Evolutionary conservation across 2,888 invertebrate genomes (phyloP).

Genomic region (Alloplasta piceator): DNA sequence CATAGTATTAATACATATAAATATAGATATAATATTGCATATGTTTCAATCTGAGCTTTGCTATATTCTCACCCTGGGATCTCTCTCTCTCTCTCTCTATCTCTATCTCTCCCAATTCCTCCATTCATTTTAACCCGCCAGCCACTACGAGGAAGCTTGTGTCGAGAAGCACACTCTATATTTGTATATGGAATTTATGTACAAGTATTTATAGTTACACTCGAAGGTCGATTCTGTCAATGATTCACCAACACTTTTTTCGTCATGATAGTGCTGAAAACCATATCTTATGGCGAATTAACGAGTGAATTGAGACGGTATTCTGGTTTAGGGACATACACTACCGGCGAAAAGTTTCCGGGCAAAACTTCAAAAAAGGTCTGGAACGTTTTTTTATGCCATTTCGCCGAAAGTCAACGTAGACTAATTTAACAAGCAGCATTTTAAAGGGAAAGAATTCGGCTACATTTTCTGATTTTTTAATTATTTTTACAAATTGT

Average conservation of each 20-base stretch:
- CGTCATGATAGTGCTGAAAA: background rate
- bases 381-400: too few relatives aligned
- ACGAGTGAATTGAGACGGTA: too few relatives aligned
- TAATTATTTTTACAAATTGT: too few relatives aligned
- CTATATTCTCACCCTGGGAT: conserved; percentile 42
- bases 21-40: conserved; percentile 4
- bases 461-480: too few relatives aligned
- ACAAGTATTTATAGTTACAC: too few relatives aligned
- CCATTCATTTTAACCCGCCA: conserved; percentile 34
- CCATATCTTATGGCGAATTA: too few relatives aligned
- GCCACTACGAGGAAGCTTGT: conserved; percentile 24
- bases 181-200: too few relatives aligned
- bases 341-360: too few relatives aligned
- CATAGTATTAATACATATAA: conserved; percentile 22
- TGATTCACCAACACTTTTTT: background rate
- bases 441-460: too few relatives aligned
- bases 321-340: background rate
- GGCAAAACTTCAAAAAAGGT: too few relatives aligned
- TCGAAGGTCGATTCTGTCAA: background rate
- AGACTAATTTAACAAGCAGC: too few relatives aligned
- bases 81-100: conserved; percentile 2
- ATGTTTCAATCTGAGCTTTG: conserved; percentile 48
- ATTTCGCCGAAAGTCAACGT: too few relatives aligned
- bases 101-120: conserved; percentile 5
- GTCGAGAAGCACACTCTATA: conserved; percentile 10